Percentiles rank a stretch among this genome's conserved stretches.
Conservation (phyloP, 92 coral and sea anemone genomes). For the Zoanthus sociatus region DNA sequence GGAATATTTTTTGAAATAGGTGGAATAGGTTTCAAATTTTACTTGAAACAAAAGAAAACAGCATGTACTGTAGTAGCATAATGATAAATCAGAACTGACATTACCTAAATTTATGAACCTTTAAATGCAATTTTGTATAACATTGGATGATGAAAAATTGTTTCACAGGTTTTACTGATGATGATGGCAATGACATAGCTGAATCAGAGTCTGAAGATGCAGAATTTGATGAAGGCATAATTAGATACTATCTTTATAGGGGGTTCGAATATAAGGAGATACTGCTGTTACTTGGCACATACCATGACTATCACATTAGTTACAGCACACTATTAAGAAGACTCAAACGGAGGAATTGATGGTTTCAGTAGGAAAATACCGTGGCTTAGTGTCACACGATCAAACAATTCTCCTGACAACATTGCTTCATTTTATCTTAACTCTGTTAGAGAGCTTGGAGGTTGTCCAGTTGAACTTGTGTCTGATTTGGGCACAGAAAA, state of each 20-base stretch:
- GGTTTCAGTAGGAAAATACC: conserved; percentile 63
- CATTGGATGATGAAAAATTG: conserved; percentile 24
- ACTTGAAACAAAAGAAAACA: conserved; percentile 8
- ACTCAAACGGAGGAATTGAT: conserved; percentile 66
- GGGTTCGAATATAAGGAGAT: conserved; percentile 67
- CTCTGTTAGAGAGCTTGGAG: conserved; percentile 49
- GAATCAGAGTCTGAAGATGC: conserved; percentile 49
- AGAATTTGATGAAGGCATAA: conserved; percentile 62
- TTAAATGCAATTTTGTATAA: conserved; percentile 42
- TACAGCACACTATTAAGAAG: conserved; percentile 65
- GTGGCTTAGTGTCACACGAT: conserved; percentile 61
- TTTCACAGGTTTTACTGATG: conserved; percentile 24
- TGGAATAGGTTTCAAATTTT: conserved; percentile 6
- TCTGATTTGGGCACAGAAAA: conserved; percentile 80
- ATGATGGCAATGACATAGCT: conserved; percentile 27
- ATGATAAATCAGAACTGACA: neutral
- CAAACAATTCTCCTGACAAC: conserved; percentile 72
- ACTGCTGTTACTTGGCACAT: conserved; percentile 51
- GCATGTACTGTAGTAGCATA: neutral
- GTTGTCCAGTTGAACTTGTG: conserved; percentile 69
- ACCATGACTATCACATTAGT: conserved; percentile 62
- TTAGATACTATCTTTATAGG: conserved; percentile 55
- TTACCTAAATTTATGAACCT: neutral
- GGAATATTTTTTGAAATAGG: conserved; percentile 17
- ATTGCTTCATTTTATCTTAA: conserved; percentile 56